phyloP scores from a whole-genome alignment of 2,888 invertebrate species.

The Ariolimax columbianus region DNA sequence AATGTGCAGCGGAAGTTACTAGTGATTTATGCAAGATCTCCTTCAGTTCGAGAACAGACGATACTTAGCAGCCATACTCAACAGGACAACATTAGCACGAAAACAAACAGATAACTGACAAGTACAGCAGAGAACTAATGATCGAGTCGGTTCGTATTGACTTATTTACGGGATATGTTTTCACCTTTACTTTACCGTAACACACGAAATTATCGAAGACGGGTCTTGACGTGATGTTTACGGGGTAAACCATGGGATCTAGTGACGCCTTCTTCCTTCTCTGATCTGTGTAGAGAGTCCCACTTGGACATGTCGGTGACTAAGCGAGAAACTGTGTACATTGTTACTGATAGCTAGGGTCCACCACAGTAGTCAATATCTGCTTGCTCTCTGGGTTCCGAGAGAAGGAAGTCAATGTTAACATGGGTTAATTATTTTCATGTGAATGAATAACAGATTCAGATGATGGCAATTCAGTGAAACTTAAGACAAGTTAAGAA shows the following conservation, averaged over 20 bases:
- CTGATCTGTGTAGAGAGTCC: not conserved
- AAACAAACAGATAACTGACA: slow-evolving; percentile 34
- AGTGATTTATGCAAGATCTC: slow-evolving; percentile 49
- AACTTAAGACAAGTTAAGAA: too few species aligned
- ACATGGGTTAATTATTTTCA: not conserved
- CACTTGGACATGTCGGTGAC: not conserved
- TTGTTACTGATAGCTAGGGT: not conserved
- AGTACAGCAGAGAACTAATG: slow-evolving; percentile 43
- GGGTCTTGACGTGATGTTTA: not conserved
- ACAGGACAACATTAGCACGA: slow-evolving; percentile 17
- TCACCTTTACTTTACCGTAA: not conserved
- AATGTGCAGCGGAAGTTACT: slow-evolving; percentile 20
- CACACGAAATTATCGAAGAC: not conserved
- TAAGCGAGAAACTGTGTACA: not conserved
- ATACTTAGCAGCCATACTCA: slow-evolving; percentile 42
- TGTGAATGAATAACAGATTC: not conserved
- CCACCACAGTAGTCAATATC: not conserved
- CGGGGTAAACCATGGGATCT: not conserved
- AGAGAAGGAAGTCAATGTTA: not conserved
- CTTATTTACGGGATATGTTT: not conserved
- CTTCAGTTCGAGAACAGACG: slow-evolving; percentile 23
- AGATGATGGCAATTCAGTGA: too few species aligned
- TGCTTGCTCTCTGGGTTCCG: not conserved
- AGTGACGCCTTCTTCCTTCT: not conserved
- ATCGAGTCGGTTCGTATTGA: slow-evolving; percentile 43